Percentiles rank a stretch among this genome's conserved stretches.
These are phyloP conservation scores for Atta texana DNA, from an alignment of 1,140 invertebrate genomes.

Conservation along the genomic window DNA sequence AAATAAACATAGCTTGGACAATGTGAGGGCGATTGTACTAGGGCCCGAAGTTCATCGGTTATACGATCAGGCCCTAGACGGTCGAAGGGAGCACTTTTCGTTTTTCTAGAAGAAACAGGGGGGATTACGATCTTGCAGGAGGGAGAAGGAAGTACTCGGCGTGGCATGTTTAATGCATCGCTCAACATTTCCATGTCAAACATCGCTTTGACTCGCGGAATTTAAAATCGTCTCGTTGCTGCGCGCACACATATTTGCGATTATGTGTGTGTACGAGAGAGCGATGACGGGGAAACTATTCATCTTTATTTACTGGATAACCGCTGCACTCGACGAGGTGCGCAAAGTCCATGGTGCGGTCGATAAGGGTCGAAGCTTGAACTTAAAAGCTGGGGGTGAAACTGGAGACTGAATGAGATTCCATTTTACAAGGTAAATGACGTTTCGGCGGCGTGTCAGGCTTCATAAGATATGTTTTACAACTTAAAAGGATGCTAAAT, in stretches of 20 bases:
- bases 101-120: constrained; percentile 40
- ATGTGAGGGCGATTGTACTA: constrained; percentile 55
- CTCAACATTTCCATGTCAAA: constrained; percentile 86
- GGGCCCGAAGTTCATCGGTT: constrained; percentile 50
- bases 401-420: constrained; percentile 60
- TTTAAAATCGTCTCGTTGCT: constrained; percentile 81
- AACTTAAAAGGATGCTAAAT: constrained; percentile 9
- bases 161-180: constrained; percentile 85
- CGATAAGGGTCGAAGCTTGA: constrained; percentile 74
- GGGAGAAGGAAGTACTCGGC: constrained; percentile 76
- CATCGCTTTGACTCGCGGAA: constrained; percentile 86
- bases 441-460: neutral
- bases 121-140: constrained; percentile 56
- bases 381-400: constrained; percentile 67
- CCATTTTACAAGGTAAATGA: constrained; percentile 52
- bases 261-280: constrained; percentile 15
- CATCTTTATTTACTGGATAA: constrained; percentile 77
- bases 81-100: constrained; percentile 37
- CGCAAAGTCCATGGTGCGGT: constrained; percentile 60
- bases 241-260: constrained; percentile 39
- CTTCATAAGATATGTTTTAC: neutral
- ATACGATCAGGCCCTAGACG: constrained; percentile 24
- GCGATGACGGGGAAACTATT: constrained; percentile 71
- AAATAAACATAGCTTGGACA: constrained; percentile 83
- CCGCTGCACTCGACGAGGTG: constrained; percentile 57